phyloP scores from a whole-genome alignment of 92 coral and sea anemone species.

The Nematostella vectensis region DNA sequence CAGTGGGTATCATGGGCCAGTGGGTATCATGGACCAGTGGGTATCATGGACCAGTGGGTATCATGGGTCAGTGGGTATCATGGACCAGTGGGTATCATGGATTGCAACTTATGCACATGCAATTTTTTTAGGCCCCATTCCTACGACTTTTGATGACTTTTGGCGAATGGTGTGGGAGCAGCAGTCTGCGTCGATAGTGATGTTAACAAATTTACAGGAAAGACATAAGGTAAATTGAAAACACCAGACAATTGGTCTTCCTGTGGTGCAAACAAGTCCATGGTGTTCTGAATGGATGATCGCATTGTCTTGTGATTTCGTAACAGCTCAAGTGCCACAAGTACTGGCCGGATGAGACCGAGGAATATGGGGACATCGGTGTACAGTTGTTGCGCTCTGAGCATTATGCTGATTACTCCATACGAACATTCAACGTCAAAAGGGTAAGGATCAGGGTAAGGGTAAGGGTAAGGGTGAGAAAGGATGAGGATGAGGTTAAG shows the following conservation, averaged over 20 bases:
- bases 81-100: too few relatives aligned
- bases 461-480: slow-evolving; percentile 5
- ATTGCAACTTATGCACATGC: too few relatives aligned
- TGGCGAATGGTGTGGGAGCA: slow-evolving; percentile 99
- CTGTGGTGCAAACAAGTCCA: neutral
- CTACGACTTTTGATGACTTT: slow-evolving; percentile 85
- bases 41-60: too few relatives aligned
- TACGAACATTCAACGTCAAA: slow-evolving; percentile 76
- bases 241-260: neutral
- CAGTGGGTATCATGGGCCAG: too few relatives aligned
- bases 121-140: slow-evolving; percentile 84
- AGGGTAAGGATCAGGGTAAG: slow-evolving; percentile 42
- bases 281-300: neutral
- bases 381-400: slow-evolving; percentile 75
- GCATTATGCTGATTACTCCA: slow-evolving; percentile 90
- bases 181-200: slow-evolving; percentile 69
- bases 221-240: slow-evolving; percentile 70
- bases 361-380: slow-evolving; percentile 78
- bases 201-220: slow-evolving; percentile 96
- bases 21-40: too few relatives aligned
- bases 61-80: too few relatives aligned
- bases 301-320: neutral
- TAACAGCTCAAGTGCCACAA: slow-evolving; percentile 87
- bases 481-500: too few relatives aligned
- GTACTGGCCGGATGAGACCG: slow-evolving; percentile 96